A percentile compares a stretch with the other conserved stretches of the same genome.
Conservation (phyloP, 64 coral and sea anemone species). For the Actinia tenebrosa region DNA sequence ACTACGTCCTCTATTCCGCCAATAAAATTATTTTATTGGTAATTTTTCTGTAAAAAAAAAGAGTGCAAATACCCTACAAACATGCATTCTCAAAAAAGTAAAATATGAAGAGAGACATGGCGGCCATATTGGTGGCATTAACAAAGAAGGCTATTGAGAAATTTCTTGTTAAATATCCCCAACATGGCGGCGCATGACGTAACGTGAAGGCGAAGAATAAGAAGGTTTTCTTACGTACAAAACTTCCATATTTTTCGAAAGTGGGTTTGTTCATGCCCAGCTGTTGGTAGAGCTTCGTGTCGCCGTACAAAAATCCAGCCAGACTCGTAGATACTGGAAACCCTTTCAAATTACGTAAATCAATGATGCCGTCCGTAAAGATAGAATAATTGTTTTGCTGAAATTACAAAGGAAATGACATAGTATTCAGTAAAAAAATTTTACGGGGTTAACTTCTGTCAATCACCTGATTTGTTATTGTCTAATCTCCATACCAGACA, state of each 20-base stretch:
- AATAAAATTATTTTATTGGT: too few relatives aligned
- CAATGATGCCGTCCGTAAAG: constrained; percentile 37
- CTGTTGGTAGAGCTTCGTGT: constrained; percentile 1
- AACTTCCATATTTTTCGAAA: not conserved
- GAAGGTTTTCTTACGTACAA: not conserved
- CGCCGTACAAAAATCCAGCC: constrained; percentile 27
- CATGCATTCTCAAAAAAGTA: too few relatives aligned
- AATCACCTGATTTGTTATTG: not conserved
- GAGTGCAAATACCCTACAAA: too few relatives aligned
- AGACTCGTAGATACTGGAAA: constrained; percentile 1
- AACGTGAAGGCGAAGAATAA: not conserved
- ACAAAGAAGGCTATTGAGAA: too few relatives aligned
- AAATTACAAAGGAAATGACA: not conserved
- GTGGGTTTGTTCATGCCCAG: not conserved
- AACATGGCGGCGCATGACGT: too few relatives aligned
- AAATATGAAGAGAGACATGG: too few relatives aligned
- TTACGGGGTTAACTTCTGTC: not conserved
- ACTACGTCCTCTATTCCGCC: too few relatives aligned
- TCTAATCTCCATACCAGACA: too few relatives aligned
- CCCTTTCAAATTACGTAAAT: not conserved
- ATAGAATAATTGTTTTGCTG: constrained; percentile 30
- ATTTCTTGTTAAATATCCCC: too few relatives aligned
- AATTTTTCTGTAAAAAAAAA: too few relatives aligned
- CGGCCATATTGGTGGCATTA: too few relatives aligned
- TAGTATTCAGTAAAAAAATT: too few relatives aligned